Evolutionary conservation across 1,140 invertebrate species (phyloP).

Genomic region (Drosophila kanapiae): DNA sequence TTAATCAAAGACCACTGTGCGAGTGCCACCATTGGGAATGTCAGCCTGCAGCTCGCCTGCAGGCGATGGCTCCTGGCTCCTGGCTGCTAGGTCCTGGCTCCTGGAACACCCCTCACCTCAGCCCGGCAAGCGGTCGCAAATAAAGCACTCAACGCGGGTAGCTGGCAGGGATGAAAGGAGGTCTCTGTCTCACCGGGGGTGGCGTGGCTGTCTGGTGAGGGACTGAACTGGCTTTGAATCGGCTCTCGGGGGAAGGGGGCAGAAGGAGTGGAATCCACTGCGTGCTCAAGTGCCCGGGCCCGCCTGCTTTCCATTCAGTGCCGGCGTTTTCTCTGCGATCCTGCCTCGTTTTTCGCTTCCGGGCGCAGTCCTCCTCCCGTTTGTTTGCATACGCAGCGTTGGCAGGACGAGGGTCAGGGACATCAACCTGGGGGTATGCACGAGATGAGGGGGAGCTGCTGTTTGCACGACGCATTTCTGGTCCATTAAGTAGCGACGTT

Average conservation of each 20-base stretch:
- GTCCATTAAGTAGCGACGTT: slow-evolving; percentile 77
- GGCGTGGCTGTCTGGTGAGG: slow-evolving; percentile 23
- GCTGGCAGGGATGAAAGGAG: slow-evolving; percentile 28
- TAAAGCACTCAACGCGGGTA: slow-evolving; percentile 71
- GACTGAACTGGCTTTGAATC: slow-evolving; percentile 11
- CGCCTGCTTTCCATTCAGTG: slow-evolving; percentile 38
- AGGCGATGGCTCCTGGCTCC: slow-evolving; percentile 42
- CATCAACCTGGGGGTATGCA: slow-evolving; percentile 14
- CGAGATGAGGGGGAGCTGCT: slow-evolving; percentile 34
- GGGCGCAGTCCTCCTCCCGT: slow-evolving; percentile 48
- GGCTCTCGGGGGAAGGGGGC: slow-evolving; percentile 7
- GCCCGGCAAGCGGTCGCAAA: slow-evolving; percentile 54
- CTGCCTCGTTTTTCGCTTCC: slow-evolving; percentile 73
- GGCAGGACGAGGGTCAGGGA: slow-evolving; percentile 60
- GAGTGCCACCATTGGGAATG: slow-evolving; percentile 44
- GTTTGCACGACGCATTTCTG: slow-evolving; percentile 81
- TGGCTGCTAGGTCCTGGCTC: slow-evolving; percentile 10
- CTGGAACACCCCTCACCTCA: slow-evolving; percentile 18
- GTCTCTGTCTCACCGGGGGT: slow-evolving; percentile 26
- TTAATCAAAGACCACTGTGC: slow-evolving; percentile 41
- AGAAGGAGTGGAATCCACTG: slow-evolving; percentile 42
- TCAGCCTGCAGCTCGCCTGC: slow-evolving; percentile 51
- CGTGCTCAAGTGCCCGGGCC: slow-evolving; percentile 75
- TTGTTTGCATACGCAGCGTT: slow-evolving; percentile 76
- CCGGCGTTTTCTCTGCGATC: slow-evolving; percentile 10